Evolutionary conservation across 2,797 vertebrate species (phyloP).

Genomic region (Pteropus rufus): DNA sequence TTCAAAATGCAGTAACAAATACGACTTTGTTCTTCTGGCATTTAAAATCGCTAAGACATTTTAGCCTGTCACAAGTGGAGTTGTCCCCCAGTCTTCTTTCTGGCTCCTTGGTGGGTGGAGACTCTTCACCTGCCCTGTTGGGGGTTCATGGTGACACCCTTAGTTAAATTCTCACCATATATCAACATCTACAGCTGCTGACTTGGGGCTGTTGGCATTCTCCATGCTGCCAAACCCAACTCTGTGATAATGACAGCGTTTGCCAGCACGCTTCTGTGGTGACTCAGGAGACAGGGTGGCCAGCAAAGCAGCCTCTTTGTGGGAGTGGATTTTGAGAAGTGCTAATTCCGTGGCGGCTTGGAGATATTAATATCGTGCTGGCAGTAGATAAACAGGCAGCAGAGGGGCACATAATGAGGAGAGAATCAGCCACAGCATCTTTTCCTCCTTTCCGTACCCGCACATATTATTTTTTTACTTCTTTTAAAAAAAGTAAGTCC

Average conservation of each 20-base stretch:
- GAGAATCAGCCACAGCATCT: constrained; percentile 46
- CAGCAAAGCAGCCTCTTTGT: constrained; percentile 76
- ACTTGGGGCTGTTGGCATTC: constrained; percentile 46
- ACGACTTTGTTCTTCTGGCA: constrained; percentile 55
- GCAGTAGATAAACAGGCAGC: constrained; percentile 73
- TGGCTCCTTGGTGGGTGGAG: background rate
- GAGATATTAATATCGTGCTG: constrained; percentile 76
- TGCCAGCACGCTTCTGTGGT: constrained; percentile 58
- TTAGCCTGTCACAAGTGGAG: background rate
- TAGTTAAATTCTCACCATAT: constrained; percentile 3
- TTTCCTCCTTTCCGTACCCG: constrained; percentile 14
- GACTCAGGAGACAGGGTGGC: constrained; percentile 74
- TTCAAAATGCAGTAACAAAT: constrained; percentile 51
- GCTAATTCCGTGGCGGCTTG: constrained; percentile 71
- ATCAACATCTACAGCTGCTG: constrained; percentile 55
- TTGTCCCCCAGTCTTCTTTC: background rate
- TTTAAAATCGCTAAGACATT: constrained; percentile 22
- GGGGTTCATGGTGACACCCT: background rate
- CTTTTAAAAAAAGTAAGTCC: constrained; percentile 15
- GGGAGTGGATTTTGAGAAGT: constrained; percentile 76
- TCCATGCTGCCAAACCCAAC: constrained; percentile 52
- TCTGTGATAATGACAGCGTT: constrained; percentile 58
- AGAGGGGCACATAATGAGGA: constrained; percentile 62
- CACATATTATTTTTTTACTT: background rate
- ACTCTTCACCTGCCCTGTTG: background rate